A percentile compares a stretch with the other conserved stretches of the same genome.
These are phyloP conservation scores for Syndactyla subalaris DNA, from an alignment of 2,797 vertebrate genomes.

Conservation along the genomic window DNA sequence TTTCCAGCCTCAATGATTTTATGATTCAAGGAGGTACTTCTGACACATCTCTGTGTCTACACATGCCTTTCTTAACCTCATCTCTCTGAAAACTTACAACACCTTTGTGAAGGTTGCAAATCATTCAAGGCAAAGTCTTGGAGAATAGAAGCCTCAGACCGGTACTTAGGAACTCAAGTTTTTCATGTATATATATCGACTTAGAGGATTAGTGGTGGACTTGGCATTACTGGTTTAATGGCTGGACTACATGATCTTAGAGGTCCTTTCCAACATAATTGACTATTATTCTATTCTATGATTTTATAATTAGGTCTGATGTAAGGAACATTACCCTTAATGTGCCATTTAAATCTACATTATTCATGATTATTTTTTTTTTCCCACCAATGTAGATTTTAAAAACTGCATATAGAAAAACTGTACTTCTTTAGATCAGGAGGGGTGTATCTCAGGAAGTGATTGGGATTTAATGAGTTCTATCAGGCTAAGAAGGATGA, in stretches of 20 bases:
- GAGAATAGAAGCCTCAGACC: background rate
- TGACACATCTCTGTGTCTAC: background rate
- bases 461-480: background rate
- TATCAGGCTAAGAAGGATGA: background rate
- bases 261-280: background rate
- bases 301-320: background rate
- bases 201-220: background rate
- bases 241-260: fast-evolving
- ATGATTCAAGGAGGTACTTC: background rate
- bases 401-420: background rate
- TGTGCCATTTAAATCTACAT: background rate
- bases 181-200: background rate
- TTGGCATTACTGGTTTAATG: background rate
- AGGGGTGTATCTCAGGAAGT: background rate
- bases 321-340: background rate
- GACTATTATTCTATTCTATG: background rate
- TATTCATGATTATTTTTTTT: background rate
- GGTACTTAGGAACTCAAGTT: background rate
- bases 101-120: background rate
- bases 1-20: background rate
- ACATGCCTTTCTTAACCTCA: background rate
- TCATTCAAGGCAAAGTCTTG: background rate
- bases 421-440: background rate
- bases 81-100: background rate
- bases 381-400: background rate